These are phyloP conservation scores for Dreissena polymorpha DNA, from an alignment of 1,140 invertebrate species.

Conservation along the genomic window DNA sequence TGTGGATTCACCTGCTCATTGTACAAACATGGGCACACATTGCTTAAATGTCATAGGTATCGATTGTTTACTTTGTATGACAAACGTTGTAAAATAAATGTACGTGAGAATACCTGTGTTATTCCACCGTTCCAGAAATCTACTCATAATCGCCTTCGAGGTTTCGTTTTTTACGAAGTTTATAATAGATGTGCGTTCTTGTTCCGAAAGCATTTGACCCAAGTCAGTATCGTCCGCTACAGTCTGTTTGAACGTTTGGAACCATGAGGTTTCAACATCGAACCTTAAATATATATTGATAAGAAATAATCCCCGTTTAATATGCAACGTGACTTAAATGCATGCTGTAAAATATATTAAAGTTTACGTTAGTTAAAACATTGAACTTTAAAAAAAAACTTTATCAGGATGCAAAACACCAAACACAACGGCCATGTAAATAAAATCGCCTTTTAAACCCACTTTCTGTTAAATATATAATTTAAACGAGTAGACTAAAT, in stretches of 20 bases:
- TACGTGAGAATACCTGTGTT: constrained; percentile 28
- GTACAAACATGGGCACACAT: too few species aligned
- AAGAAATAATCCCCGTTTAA: neutral
- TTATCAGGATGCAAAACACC: too few species aligned
- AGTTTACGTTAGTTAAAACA: too few species aligned
- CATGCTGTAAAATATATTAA: too few species aligned
- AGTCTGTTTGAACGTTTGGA: constrained; percentile 18
- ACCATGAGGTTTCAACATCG: constrained; percentile 23
- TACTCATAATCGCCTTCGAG: constrained; percentile 5
- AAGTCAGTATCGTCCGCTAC: constrained; percentile 22
- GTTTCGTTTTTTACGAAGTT: neutral
- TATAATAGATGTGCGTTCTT: neutral
- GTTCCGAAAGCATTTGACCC: constrained; percentile 2
- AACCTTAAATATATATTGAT: neutral
- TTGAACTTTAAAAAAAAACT: too few species aligned
- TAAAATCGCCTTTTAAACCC: too few species aligned
- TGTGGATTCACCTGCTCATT: too few species aligned
- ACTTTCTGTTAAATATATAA: too few species aligned
- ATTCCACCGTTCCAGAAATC: constrained; percentile 30
- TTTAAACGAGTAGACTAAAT: too few species aligned
- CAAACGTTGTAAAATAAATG: constrained; percentile 18
- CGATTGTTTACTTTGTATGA: neutral
- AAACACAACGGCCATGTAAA: too few species aligned
- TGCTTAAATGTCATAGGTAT: too few species aligned
- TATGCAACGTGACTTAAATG: too few species aligned